Evolutionary conservation across 53 echinoderm and acorn worm species (phyloP), one percentile per base, ranked within the genome.

Genomic region (Pentamera pediparva): DNA sequence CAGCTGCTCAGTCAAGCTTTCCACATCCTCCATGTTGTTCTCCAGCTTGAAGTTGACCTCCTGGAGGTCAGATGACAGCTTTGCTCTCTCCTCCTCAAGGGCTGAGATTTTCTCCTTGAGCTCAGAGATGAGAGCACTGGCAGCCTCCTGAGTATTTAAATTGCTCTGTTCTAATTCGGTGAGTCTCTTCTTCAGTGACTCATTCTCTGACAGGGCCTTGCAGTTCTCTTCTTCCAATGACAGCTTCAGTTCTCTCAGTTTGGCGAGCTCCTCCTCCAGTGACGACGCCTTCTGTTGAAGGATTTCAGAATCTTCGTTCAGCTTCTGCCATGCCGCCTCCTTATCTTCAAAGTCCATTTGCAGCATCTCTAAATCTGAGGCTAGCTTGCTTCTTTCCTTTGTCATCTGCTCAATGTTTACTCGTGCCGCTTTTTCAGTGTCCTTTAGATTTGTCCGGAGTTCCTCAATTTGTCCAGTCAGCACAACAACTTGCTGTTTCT

Each of bases 341-440:
- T 69, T 83, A 49, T 78, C 85, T 57, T 89, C 85, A 33, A 85
- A 62, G 35, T 86, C 86, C 79, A 83, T 86, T 40, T 82, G 76
- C 39, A 69, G 75, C 32, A 82, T 81, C 35, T 89, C 85, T 47
- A 89, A 81, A 52, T 89, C 56, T 35, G 82, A 78, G 51, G 75
- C 64, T 8, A 86, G 61, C 30, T 69, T 28, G 59, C 56, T 67
- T 24, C 51, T 26, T 50, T 90, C 86, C 10, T 79, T 76, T 24
- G 26, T 70, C 21, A 86, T 61, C 26, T 79, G 33, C 20, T 50
- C 76, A 8, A 70, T 32, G 15, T 39, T 28, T 4, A 56, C 20
- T 7, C 78, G 70, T 6, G 55, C 76, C 58, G 87, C 70, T n/a
- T 83, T 80, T 52, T 83, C 56, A 12, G 45, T 80, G 39, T 57